Evolutionary conservation across 2,797 vertebrate species (phyloP).

Genomic region (Eidolon dupreanum): DNA sequence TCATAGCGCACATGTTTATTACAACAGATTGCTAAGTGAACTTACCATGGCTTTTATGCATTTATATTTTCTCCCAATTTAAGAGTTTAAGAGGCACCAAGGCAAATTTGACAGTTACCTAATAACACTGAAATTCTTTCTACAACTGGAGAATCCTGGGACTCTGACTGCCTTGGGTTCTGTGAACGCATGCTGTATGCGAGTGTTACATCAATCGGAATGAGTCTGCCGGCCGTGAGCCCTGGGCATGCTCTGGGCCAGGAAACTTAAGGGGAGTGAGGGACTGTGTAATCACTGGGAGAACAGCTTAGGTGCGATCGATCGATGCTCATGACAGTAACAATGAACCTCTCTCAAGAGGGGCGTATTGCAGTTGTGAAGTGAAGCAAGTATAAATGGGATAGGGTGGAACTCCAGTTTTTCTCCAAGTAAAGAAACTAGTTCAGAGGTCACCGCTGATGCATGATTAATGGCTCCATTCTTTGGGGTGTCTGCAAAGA

Average conservation of each 20-base stretch:
- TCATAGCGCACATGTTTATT: slow-evolving; percentile 54
- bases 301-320: slow-evolving; percentile 41
- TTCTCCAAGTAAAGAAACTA: slow-evolving; percentile 57
- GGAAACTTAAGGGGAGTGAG: slow-evolving; percentile 41
- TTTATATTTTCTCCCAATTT: slow-evolving; percentile 61
- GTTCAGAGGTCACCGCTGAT: slow-evolving; percentile 35
- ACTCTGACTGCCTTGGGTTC: slow-evolving; percentile 36
- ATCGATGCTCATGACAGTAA: slow-evolving; percentile 52
- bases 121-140: slow-evolving; percentile 70
- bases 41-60: slow-evolving; percentile 53
- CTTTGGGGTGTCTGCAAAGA: background rate
- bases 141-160: background rate
- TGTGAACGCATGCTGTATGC: background rate
- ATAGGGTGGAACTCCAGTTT: slow-evolving; percentile 65
- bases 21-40: slow-evolving; percentile 65
- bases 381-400: slow-evolving; percentile 65
- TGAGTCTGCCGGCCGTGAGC: slow-evolving; percentile 53
- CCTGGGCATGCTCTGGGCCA: slow-evolving; percentile 41
- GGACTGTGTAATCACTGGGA: slow-evolving; percentile 46
- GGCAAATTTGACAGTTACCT: slow-evolving; percentile 67
- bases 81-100: slow-evolving; percentile 69
- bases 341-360: slow-evolving; percentile 59
- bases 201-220: slow-evolving; percentile 48
- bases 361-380: slow-evolving; percentile 60
- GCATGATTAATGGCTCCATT: slow-evolving; percentile 35